Evolutionary conservation across 2,888 invertebrate species (phyloP).

Genomic region (Metalampra italica): DNA sequence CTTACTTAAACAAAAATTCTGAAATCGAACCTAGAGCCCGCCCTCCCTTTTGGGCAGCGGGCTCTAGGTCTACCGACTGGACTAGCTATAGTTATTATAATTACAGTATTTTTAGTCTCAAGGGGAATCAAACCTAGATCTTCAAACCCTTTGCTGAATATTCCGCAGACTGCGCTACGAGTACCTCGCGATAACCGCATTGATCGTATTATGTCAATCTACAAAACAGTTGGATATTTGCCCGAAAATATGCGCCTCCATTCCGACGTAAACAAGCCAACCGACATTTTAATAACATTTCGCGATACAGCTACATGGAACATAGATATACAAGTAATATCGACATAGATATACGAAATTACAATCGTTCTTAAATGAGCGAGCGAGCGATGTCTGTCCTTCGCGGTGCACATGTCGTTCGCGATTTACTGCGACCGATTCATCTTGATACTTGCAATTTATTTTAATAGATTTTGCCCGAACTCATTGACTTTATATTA

Average conservation of each 20-base stretch:
- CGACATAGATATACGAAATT: constrained; percentile 37
- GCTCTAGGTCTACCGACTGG: too few species aligned
- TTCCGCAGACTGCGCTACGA: too few species aligned
- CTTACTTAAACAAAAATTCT: too few species aligned
- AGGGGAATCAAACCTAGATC: too few species aligned
- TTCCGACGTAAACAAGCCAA: constrained; percentile 16
- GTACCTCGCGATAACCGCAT: too few species aligned
- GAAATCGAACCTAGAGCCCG: too few species aligned
- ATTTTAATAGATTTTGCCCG: background rate
- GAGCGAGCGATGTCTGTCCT: constrained; percentile 54
- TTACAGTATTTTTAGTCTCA: too few species aligned
- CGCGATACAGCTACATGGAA: background rate
- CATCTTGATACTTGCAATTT: constrained; percentile 41
- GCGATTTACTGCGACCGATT: constrained; percentile 12
- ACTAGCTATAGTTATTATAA: too few species aligned
- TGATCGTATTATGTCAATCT: background rate
- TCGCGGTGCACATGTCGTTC: constrained; percentile 58
- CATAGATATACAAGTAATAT: background rate
- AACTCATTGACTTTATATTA: too few species aligned
- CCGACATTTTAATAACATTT: constrained; percentile 28
- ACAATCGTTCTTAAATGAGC: constrained; percentile 69
- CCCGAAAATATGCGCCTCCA: background rate
- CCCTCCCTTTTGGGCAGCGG: too few species aligned
- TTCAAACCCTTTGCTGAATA: too few species aligned
- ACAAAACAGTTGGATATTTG: background rate